phyloP scores from a whole-genome alignment of 2,113 vertebrate species.

The Tragelaphus imberbis region DNA sequence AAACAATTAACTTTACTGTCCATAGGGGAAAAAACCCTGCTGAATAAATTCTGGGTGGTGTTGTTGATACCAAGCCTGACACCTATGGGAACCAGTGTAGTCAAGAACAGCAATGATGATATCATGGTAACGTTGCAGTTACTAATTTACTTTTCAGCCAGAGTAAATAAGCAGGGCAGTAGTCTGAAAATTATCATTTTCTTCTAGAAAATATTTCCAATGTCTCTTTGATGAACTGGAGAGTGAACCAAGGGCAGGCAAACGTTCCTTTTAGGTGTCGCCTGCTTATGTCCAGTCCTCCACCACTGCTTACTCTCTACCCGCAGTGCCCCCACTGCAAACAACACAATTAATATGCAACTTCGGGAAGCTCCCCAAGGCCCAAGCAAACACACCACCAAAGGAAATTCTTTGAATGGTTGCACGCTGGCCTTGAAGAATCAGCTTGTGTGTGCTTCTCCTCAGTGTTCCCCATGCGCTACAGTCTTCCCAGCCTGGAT shows the following conservation, averaged over 20 bases:
- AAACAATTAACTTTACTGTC: background rate
- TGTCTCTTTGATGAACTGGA: background rate
- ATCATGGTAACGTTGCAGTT: background rate
- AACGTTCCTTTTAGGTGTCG: background rate
- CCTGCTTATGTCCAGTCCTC: background rate
- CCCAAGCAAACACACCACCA: background rate
- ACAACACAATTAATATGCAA: background rate
- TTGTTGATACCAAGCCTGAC: background rate
- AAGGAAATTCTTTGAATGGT: background rate
- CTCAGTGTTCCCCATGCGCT: constrained; percentile 78
- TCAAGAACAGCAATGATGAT: background rate
- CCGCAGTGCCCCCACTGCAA: background rate
- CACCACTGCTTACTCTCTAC: background rate
- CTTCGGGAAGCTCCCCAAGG: background rate
- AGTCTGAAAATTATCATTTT: constrained; percentile 13
- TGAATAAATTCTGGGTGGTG: background rate
- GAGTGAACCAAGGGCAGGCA: background rate
- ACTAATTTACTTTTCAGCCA: constrained; percentile 16
- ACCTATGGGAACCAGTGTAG: background rate
- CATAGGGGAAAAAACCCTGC: background rate
- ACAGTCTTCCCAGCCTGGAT: constrained; percentile 87
- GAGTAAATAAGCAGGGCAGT: background rate
- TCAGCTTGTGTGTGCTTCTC: constrained; percentile 79
- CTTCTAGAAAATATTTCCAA: background rate
- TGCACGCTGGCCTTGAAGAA: constrained; percentile 77